These are phyloP conservation scores for Bombus huntii DNA, from an alignment of 1,140 invertebrate genomes.

Conservation along the genomic window DNA sequence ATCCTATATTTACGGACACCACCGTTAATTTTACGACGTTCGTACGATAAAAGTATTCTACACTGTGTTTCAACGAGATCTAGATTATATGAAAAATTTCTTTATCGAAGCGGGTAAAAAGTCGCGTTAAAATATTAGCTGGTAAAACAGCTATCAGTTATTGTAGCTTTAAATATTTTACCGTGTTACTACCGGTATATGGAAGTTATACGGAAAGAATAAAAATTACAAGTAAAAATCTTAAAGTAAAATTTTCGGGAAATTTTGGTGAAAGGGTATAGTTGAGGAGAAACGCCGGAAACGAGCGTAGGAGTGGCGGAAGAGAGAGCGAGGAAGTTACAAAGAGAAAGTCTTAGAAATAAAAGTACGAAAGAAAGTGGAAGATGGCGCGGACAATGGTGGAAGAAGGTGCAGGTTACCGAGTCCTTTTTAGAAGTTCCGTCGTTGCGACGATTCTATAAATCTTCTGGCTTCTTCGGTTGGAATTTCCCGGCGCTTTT, in stretches of 20 bases:
- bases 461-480: constrained; percentile 4
- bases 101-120: background rate
- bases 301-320: background rate
- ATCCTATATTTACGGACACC: background rate
- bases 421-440: constrained; percentile 27
- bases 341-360: constrained; percentile 37
- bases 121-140: background rate
- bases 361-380: constrained; percentile 19
- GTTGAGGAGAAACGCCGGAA: constrained; percentile 1
- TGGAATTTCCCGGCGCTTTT: background rate
- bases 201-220: too few species aligned
- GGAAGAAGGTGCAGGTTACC: constrained; percentile 24
- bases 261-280: background rate
- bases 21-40: too few species aligned
- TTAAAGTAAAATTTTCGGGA: background rate
- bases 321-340: background rate
- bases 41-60: background rate
- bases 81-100: background rate
- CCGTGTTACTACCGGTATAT: background rate
- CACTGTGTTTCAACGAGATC: too few species aligned
- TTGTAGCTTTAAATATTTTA: background rate
- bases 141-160: background rate
- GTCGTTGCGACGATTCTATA: constrained; percentile 5
- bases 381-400: constrained; percentile 28
- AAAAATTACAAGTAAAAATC: background rate